Evolutionary conservation across 2,888 invertebrate species (phyloP).

Genomic region (Netelia fuscicornis): DNA sequence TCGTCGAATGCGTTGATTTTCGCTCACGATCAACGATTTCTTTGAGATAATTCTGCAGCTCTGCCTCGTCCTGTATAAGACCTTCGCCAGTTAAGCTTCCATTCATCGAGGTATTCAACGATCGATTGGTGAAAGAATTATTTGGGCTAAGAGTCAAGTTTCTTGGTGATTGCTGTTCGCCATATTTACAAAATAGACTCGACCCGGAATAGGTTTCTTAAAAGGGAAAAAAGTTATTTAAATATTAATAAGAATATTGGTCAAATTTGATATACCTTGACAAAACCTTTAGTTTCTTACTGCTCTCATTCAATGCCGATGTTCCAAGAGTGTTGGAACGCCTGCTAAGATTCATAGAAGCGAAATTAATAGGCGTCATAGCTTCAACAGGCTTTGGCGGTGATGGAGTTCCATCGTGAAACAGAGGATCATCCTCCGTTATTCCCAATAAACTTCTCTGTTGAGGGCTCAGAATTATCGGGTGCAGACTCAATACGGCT

Average conservation of each 20-base stretch:
- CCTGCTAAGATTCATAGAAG: slow-evolving; percentile 79
- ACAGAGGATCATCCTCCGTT: slow-evolving; percentile 83
- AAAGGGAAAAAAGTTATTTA: slow-evolving; percentile 33
- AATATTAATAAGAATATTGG: not conserved
- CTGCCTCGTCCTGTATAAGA: slow-evolving; percentile 79
- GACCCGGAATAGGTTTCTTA: slow-evolving; percentile 77
- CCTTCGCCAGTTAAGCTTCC: slow-evolving; percentile 80
- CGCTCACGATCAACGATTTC: slow-evolving; percentile 77
- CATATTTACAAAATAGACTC: slow-evolving; percentile 78
- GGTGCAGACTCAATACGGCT: slow-evolving; percentile 83
- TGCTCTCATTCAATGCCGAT: slow-evolving; percentile 78
- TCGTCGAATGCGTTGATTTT: slow-evolving; percentile 77
- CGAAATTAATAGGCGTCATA: slow-evolving; percentile 76
- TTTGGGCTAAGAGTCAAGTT: slow-evolving; percentile 77
- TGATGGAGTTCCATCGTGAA: slow-evolving; percentile 72
- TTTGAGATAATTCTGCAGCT: slow-evolving; percentile 79
- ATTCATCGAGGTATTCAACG: slow-evolving; percentile 77
- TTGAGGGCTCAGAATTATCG: slow-evolving; percentile 85
- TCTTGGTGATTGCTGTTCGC: slow-evolving; percentile 72
- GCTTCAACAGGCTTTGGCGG: slow-evolving; percentile 72
- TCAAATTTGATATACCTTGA: too few species aligned
- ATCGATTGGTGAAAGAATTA: slow-evolving; percentile 76
- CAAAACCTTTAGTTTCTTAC: slow-evolving; percentile 64
- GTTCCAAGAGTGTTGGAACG: slow-evolving; percentile 76
- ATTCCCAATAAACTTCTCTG: slow-evolving; percentile 87